Conservation (phyloP, 2,888 invertebrate genomes). For the Deroplatys truncata region DNA sequence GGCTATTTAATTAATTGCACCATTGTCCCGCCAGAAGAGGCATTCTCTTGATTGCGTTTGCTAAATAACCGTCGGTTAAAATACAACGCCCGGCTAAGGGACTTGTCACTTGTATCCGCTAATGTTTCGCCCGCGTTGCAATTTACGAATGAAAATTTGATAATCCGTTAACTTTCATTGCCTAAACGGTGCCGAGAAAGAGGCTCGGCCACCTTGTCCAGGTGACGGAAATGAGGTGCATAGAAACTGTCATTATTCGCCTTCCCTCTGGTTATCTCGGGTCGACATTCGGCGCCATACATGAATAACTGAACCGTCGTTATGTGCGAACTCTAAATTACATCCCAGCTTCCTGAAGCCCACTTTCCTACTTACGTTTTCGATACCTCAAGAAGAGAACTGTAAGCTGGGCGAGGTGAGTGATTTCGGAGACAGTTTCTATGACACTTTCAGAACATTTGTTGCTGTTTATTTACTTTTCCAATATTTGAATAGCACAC, state of each 20-base stretch:
- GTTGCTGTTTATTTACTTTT: too few relatives aligned
- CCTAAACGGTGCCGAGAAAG: not conserved
- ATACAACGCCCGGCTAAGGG: not conserved
- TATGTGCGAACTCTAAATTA: not conserved
- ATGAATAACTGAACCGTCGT: not conserved
- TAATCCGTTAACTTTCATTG: not conserved
- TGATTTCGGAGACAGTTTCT: too few relatives aligned
- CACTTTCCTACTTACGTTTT: too few relatives aligned
- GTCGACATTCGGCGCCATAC: not conserved
- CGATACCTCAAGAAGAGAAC: too few relatives aligned
- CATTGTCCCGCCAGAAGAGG: not conserved
- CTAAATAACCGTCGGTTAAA: slow-evolving; percentile 11
- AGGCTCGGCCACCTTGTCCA: not conserved
- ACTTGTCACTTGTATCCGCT: not conserved
- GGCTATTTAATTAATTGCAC: slow-evolving; percentile 10
- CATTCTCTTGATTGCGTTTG: slow-evolving; percentile 9
- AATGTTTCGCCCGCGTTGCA: not conserved
- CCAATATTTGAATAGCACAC: too few relatives aligned
- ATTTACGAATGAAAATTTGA: not conserved
- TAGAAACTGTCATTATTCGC: not conserved
- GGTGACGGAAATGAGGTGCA: not conserved
- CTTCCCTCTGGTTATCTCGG: not conserved
- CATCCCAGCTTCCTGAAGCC: too few relatives aligned
- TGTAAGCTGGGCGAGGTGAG: too few relatives aligned
- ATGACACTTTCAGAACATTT: too few relatives aligned